phyloP scores from a whole-genome alignment of 2,113 vertebrate species.

The Epinephelus lanceolatus region DNA sequence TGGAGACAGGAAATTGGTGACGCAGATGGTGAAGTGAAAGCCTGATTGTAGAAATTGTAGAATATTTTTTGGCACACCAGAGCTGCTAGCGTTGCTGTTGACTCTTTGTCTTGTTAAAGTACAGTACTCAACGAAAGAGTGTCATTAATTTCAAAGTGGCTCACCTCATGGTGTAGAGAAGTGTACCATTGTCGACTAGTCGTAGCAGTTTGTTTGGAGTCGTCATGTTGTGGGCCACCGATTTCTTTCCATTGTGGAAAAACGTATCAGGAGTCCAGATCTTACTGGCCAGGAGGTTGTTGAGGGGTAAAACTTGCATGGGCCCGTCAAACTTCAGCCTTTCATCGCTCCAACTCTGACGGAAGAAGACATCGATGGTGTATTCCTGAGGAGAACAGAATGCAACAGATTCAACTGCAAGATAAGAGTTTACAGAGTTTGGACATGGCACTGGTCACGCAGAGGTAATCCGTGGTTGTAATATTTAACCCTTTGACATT shows the following conservation, averaged over 20 bases:
- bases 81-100: background rate
- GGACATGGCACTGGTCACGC: background rate
- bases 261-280: constrained; percentile 91
- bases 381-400: constrained; percentile 80
- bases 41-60: no score
- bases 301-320: constrained; percentile 87
- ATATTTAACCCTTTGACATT: background rate
- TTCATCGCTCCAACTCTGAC: constrained; percentile 88
- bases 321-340: constrained; percentile 87
- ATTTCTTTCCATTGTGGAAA: constrained; percentile 90
- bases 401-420: constrained; percentile 16
- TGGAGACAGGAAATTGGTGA: no score
- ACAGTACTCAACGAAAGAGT: background rate
- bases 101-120: background rate
- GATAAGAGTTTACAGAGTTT: background rate
- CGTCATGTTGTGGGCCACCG: constrained; percentile 90
- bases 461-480: background rate
- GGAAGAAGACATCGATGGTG: constrained; percentile 89
- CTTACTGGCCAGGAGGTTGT: constrained; percentile 89
- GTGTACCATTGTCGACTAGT: constrained; percentile 87
- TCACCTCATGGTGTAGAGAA: constrained; percentile 89
- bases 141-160: background rate
- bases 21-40: no score
- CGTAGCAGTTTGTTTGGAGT: constrained; percentile 88
- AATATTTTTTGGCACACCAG: no score